Conservation (phyloP, 1,140 invertebrate species). For the Yoshiicerus persimilis region DNA sequence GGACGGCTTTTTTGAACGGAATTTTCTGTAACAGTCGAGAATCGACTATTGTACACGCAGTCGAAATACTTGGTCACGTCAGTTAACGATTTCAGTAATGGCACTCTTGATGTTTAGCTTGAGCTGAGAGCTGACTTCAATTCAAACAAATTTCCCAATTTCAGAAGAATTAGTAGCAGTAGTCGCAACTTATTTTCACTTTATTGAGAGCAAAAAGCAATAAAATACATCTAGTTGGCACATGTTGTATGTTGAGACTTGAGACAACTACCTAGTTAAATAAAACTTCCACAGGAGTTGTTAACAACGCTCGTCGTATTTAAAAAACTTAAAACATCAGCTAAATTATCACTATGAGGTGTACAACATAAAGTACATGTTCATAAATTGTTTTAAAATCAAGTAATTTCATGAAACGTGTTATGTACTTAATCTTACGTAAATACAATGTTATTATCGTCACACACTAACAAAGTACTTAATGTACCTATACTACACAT, state of each 20-base stretch:
- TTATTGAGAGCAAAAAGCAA: background rate
- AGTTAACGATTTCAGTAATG: background rate
- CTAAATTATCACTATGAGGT: background rate
- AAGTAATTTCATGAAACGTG: background rate
- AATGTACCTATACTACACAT: no score
- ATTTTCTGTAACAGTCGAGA: background rate
- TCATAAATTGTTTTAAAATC: background rate
- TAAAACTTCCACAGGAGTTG: background rate
- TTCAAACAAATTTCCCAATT: background rate
- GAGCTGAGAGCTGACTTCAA: background rate
- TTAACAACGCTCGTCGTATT: background rate
- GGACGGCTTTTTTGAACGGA: background rate
- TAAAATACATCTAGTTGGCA: background rate
- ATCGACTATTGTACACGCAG: background rate
- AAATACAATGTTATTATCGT: background rate
- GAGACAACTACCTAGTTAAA: background rate
- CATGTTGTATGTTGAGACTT: background rate
- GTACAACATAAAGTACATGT: conserved; percentile 6
- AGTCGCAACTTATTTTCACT: background rate
- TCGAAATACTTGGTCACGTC: background rate
- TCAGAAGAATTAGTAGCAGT: background rate
- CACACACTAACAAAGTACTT: background rate
- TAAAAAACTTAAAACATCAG: background rate
- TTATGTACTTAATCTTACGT: background rate
- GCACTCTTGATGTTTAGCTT: background rate